Evolutionary conservation across 1,140 invertebrate genomes (phyloP).

Genomic region (Pachypsylla venusta): DNA sequence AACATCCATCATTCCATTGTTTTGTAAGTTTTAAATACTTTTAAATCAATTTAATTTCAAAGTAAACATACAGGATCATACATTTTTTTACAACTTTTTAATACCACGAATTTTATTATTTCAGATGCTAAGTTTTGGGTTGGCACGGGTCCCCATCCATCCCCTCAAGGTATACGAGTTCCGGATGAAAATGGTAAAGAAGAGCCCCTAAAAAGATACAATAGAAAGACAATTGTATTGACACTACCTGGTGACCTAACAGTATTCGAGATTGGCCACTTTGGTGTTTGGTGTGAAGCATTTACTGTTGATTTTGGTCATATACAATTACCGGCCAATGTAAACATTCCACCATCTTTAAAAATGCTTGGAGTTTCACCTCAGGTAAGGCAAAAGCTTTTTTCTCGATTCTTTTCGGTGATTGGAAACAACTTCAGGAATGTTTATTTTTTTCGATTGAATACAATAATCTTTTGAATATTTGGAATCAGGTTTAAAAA

Average conservation of each 20-base stretch:
- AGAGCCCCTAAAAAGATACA: slow-evolving; percentile 56
- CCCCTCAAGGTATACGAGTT: slow-evolving; percentile 60
- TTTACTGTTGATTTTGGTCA: slow-evolving; percentile 84
- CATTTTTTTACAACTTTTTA: too few relatives aligned
- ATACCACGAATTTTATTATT: too few relatives aligned
- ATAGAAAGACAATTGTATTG: slow-evolving; percentile 70
- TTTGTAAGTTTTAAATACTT: too few relatives aligned
- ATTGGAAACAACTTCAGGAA: slow-evolving; percentile 3
- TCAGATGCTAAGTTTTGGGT: slow-evolving; percentile 86
- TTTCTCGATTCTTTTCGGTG: too few relatives aligned
- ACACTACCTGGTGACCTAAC: slow-evolving; percentile 65
- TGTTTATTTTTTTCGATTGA: too few relatives aligned
- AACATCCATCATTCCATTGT: too few relatives aligned
- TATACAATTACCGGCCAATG: slow-evolving; percentile 48
- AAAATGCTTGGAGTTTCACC: slow-evolving; percentile 85
- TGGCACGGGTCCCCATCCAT: slow-evolving; percentile 56
- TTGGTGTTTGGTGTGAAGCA: slow-evolving; percentile 74
- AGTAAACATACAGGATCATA: too few relatives aligned
- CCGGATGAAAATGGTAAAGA: slow-evolving; percentile 79
- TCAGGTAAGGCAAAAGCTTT: slow-evolving; percentile 72
- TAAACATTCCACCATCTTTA: slow-evolving; percentile 76
- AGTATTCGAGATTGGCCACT: slow-evolving; percentile 69
- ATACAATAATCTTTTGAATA: too few relatives aligned
- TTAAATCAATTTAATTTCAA: too few relatives aligned
- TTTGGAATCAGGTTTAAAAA: too few relatives aligned